Evolutionary conservation across 2,113 vertebrate genomes (phyloP), one percentile per base, ranked within the genome.

Genomic region (Nesogale talazaci): DNA sequence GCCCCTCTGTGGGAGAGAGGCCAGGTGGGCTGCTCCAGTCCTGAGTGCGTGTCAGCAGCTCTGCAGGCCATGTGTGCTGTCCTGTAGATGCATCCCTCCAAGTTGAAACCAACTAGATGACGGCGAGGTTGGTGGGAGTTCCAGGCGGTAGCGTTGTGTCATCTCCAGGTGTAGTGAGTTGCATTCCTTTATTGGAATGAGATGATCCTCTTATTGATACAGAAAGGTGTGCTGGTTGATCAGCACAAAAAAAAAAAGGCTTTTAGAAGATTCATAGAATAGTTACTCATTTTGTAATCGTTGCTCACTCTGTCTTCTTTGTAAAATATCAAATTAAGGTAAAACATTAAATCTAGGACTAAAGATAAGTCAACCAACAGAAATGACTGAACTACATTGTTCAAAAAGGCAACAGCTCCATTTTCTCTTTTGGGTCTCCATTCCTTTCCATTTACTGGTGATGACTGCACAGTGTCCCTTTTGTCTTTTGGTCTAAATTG

Each of bases 401-500:
- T 89, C 59, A 72, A 89, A 92, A 88, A 91, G 14, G 6, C 74
- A 40, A 56, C n/a, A 65, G 25, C 92, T 94, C 89, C 76, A 16
- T 88, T 92, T 95, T 95, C 88, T 92, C 81, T 57, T 94, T 93
- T 87, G 92, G 23, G 67, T 95, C 95, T 96, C 34, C n/a, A 93
- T 87, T 95, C 95, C 86, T 94, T 95, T 96, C 90, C 94, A 96
- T 1, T 92, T 83, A 75, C 94, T 93, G 95, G 95, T 85, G 65
- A 94, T 91, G 56, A 65, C 93, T 65, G 83, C 90, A 63, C n/a
- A 94, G 90, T 97, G 95, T 89, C 97, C 95, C 72, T 94, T 97
- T 97, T 94, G 96, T 97, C 93, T 97, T 97, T 72, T 97, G 97
- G 96, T 97, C 97, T 96, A 97, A 95, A 86, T 70, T 97, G 96